These are phyloP conservation scores for Numenius arquata DNA, from an alignment of 2,113 vertebrate genomes.

Conservation along the genomic window DNA sequence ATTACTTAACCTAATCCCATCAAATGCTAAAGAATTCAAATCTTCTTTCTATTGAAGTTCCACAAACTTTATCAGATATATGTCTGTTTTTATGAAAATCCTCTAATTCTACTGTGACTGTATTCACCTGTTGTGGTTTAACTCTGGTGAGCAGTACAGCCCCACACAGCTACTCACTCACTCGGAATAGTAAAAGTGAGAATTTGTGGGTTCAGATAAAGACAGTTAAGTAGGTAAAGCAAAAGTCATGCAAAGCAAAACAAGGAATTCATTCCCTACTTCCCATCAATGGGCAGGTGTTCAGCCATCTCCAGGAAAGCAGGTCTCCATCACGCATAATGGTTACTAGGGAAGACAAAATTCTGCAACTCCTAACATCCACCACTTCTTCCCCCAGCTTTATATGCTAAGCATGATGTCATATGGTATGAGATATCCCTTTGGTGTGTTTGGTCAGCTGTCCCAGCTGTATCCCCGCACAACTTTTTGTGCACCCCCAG, in stretches of 20 bases:
- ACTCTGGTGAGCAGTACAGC: not conserved
- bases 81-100: not conserved
- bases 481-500: not conserved
- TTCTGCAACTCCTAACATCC: accelerated
- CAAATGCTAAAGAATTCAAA: not conserved
- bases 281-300: not conserved
- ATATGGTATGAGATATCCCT: not conserved
- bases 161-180: not conserved
- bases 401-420: not conserved
- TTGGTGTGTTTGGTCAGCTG: not conserved
- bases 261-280: not conserved
- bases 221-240: not conserved
- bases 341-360: not conserved
- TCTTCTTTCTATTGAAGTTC: not conserved
- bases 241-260: not conserved
- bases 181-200: not conserved
- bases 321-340: accelerated
- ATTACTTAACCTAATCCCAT: not conserved
- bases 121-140: not conserved
- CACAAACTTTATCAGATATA: not conserved
- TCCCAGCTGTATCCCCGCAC: not conserved
- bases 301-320: not conserved
- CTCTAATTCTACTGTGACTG: not conserved
- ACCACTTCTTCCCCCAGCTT: not conserved
- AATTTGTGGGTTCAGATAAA: not conserved